Evolutionary conservation across 2,113 vertebrate genomes (phyloP), one percentile per base, ranked within the genome.

Genomic region (Phylloscopus trochilus): DNA sequence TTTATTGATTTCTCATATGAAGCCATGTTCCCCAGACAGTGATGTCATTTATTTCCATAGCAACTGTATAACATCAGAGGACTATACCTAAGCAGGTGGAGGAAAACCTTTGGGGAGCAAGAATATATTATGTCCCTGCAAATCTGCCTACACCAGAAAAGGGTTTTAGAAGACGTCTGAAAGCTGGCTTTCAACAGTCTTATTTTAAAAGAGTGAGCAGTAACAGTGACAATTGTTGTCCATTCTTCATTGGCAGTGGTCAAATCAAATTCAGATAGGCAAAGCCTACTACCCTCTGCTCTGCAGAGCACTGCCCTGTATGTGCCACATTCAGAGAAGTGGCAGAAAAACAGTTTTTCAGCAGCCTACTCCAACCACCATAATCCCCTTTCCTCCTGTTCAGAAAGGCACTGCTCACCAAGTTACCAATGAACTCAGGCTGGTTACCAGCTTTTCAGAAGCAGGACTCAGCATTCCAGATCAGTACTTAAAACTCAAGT

Each of bases 11-110:
- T 93, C 75, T 93, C 75, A 44, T 69, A 67, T 47, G 39, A 90
- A 95, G 52, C 67, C 59, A 90, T n/a, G 82, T 59, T 95, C 75
- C 81, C 83, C 52, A 85, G 68, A 66, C 22, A 15, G 28, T 94
- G 91, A 91, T 88, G 92, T 94, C 79, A 92, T 90, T 93, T 85
- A 80, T 96, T 96, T 86, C 95, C 82, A 96, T 91, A 86, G 92
- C 79, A 95, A 92, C 93, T 59, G 27, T 90, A 62, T 76, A 92
- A 90, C 83, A 95, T 96, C 94, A 94, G 68, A 95, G 64, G 24
- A 77, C 49, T 44, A 16, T 11, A 96, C 30, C 91, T 55, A 89
- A 90, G 84, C 59, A 90, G 72, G 86, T 87, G 33, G 33, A 94
- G 13, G 35, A 88, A 90, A 95, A 77, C 52, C 86, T 90, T 87